Base-by-base conservation (phyloP, 2,113 vertebrate species). In the Willisornis vidua region DNA sequence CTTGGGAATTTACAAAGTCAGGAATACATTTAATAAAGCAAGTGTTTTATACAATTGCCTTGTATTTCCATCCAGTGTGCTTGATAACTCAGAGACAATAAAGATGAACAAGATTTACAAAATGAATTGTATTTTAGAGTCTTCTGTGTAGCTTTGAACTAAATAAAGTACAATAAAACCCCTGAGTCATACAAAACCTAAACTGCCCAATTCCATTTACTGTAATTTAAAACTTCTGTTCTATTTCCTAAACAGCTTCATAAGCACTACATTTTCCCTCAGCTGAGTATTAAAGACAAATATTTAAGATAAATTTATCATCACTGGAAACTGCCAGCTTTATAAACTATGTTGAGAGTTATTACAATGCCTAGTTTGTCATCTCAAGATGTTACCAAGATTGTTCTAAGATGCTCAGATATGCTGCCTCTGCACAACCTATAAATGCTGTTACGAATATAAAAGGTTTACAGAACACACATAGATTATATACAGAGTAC, bases 401-500 rank as follows among this genome's bases (percentile, higher is more conserved):
- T 31, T 49, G 41, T 62, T 94, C 82, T 20, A 9, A 19, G 41
- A 65, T 43, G 73, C 7, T 88, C 49, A 91, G 84, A 89, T 66
- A 37, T 7, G 70, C 65, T 62, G 90, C 66, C 95, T 95, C 92
- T 94, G 84, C 82, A 94, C 94, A 80, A 90, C 76, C 93, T 92
- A 31, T 18, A 87, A 79, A 57, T 91, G 92, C 90, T 95, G 72
- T 58, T 93, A 96, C 96, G 92, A 94, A 92, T 71, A 94, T 96
- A 90, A 66, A 62, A 72, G 92, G 68, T 96, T 94, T 97, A 98
- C 97, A 97, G 93, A 98, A 96, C 97, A 95, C 94, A 98, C 97
- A 98, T 75, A 96, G 91, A 97, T 95, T 74, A 82, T 97, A 97
- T 98, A 97, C 97, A 98, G 97, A 98, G 97, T 98, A 98, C 95